These are phyloP conservation scores for Salminus brasiliensis DNA, from an alignment of 2,113 vertebrate genomes.

Conservation along the genomic window DNA sequence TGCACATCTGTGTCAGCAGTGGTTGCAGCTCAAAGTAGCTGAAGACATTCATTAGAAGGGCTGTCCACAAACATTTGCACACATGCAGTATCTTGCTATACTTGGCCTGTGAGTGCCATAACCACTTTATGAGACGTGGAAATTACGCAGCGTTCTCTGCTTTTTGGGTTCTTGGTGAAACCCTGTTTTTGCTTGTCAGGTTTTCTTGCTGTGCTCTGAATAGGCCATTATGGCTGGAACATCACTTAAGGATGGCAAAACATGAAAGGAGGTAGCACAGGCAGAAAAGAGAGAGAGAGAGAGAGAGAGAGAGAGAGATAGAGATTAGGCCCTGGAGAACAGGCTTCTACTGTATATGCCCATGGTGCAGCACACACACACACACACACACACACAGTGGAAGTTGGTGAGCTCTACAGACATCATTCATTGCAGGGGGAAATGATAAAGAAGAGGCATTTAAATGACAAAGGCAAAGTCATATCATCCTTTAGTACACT, in stretches of 20 bases:
- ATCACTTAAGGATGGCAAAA: conserved; percentile 64
- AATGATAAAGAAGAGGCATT: conserved; percentile 72
- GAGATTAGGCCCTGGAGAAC: conserved; percentile 68
- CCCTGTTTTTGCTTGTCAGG: conserved; percentile 61
- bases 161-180: conserved; percentile 59
- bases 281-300: conserved; percentile 3
- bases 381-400: conserved; percentile 54
- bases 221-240: conserved; percentile 70
- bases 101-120: not conserved
- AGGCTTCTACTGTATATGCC: conserved; percentile 64
- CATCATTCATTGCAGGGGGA: conserved; percentile 62
- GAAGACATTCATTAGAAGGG: no score
- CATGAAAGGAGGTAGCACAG: conserved; percentile 67
- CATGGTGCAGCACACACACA: no score
- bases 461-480: conserved; percentile 79
- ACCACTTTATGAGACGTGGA: conserved; percentile 18
- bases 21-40: no score
- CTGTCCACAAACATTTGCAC: no score
- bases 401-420: conserved; percentile 68
- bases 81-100: no score
- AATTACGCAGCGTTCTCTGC: conserved; percentile 61
- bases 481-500: conserved; percentile 73
- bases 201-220: conserved; percentile 66
- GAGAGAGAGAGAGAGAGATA: conserved; percentile 41
- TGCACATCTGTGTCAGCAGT: no score